These are phyloP conservation scores for Mongoloraphidia duomilia DNA, from an alignment of 2,888 invertebrate genomes.

Conservation along the genomic window DNA sequence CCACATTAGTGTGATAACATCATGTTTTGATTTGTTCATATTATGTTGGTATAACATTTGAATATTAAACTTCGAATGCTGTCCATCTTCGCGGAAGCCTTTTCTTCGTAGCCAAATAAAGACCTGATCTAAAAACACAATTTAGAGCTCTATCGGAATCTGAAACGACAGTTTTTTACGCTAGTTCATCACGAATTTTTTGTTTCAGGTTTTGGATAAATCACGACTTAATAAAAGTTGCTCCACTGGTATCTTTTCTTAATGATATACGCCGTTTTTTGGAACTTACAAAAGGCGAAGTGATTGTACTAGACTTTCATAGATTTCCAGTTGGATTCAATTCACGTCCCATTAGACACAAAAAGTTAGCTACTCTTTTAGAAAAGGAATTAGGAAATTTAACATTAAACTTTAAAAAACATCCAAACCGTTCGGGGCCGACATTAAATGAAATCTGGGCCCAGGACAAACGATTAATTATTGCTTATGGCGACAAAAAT, in stretches of 20 bases:
- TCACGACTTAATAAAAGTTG: constrained; percentile 55
- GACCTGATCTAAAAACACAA: too few species aligned
- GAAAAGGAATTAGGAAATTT: constrained; percentile 36
- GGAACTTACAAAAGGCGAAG: constrained; percentile 48
- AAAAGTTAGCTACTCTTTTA: constrained; percentile 34
- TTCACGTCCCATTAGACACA: constrained; percentile 30
- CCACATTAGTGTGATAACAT: too few species aligned
- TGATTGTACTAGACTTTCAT: constrained; percentile 69
- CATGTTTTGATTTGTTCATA: too few species aligned
- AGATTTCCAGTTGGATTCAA: constrained; percentile 48
- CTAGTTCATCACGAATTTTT: too few species aligned
- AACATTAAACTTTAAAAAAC: constrained; percentile 32
- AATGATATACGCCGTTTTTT: constrained; percentile 55
- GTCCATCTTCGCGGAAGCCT: too few species aligned
- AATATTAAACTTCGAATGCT: too few species aligned
- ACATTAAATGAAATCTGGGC: constrained; percentile 43
- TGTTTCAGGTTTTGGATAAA: constrained; percentile 53
- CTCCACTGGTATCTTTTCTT: constrained; percentile 49
- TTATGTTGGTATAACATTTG: too few species aligned
- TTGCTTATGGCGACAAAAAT: constrained; percentile 40
- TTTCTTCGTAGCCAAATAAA: too few species aligned
- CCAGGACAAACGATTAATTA: constrained; percentile 37
- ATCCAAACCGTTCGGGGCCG: constrained; percentile 32
- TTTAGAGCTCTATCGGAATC: too few species aligned
- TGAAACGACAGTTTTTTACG: too few species aligned